These are phyloP conservation scores for Scolopax bukidnonensis DNA, from an alignment of 2,797 vertebrate genomes.

Conservation along the genomic window DNA sequence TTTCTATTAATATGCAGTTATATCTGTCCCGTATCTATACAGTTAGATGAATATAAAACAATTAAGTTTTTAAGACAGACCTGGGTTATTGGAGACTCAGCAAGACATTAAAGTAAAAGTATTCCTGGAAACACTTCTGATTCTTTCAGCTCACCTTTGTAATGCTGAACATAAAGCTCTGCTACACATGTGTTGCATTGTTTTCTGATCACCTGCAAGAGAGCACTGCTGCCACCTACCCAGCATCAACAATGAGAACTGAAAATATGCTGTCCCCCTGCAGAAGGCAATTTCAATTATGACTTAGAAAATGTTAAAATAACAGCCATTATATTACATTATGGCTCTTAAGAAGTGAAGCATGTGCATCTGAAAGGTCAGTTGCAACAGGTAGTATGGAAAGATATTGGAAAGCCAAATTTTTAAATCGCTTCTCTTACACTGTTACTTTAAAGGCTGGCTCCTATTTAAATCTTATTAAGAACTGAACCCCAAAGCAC, in stretches of 20 bases:
- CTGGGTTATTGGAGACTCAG: not conserved
- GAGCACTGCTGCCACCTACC: slow-evolving; percentile 15
- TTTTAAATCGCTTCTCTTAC: not conserved
- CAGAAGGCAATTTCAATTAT: not conserved
- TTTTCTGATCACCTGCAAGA: not conserved
- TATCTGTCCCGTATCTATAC: not conserved
- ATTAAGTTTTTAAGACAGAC: not conserved
- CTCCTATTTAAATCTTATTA: not conserved
- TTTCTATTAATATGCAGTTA: not conserved
- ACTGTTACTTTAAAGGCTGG: not conserved
- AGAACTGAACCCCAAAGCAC: not conserved
- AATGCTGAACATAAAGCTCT: not conserved
- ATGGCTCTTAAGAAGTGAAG: not conserved
- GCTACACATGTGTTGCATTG: not conserved
- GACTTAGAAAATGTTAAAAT: not conserved
- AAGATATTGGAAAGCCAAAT: not conserved
- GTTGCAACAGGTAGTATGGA: not conserved
- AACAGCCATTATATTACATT: not conserved
- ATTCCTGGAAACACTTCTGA: not conserved
- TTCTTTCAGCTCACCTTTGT: not conserved
- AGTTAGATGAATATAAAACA: not conserved
- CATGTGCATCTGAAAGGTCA: not conserved
- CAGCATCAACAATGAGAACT: not conserved
- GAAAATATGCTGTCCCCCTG: not conserved
- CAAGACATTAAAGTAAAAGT: not conserved